Evolutionary conservation across 1,140 invertebrate genomes (phyloP), one percentile per base, ranked within the genome.

Genomic region (Whitmania pigra): DNA sequence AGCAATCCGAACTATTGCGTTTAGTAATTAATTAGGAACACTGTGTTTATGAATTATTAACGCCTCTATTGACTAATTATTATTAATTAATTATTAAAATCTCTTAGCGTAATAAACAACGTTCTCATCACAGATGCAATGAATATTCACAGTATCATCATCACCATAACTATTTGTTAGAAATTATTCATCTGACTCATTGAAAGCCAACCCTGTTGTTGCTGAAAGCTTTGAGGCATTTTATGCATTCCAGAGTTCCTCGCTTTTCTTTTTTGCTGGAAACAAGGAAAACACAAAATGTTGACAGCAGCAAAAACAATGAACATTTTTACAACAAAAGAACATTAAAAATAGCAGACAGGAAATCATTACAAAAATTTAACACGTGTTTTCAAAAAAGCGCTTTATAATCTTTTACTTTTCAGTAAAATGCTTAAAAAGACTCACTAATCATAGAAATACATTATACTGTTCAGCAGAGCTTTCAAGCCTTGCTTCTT

Each of bases 191-290:
- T 49, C 13, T 5, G 43, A 49, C 43, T 49, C 43, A 49, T 49
- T 49, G 43, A 49, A 63, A 36, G 76, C 77, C 74, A 77, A 83
- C 89, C 4, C 90, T 94, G 80, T 94, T 96, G 82, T 97, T 96
- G 87, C 93, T 90, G 57, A 93, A 91, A 17, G 92, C 92, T 77
- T 89, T 90, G 9, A 97, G 79, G 81, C 94, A 97, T 76, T 91
- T 85, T 69, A 98, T 89, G 81, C 93, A 95, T 82, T 97, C 94
- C 72, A 78, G 77, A 57, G 78, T 79, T 73, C 78, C 78, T 71
- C 76, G 81, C 71, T 77, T 78, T 63, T 81, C 80, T 60, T 76
- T 68, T 74, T 79, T 80, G 71, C 80, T 82, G 76, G 49, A 72
- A 75, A 43, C 31, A 67, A 36, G 36, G 18, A 11, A 27, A 36